Evolutionary conservation across 2,888 invertebrate genomes (phyloP).

Genomic region (Chrysolina haemoptera): DNA sequence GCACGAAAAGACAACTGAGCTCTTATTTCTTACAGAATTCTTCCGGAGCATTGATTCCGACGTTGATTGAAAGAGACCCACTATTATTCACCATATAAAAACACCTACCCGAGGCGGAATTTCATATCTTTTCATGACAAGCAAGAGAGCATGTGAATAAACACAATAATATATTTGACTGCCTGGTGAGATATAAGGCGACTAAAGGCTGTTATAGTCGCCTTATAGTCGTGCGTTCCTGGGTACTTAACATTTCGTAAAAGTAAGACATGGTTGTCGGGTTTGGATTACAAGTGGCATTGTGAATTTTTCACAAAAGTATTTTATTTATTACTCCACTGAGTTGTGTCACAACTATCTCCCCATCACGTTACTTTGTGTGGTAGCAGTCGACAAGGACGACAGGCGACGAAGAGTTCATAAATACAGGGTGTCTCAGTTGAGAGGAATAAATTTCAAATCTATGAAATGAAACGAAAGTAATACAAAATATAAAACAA

Average conservation of each 20-base stretch:
- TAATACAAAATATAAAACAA: too few species aligned
- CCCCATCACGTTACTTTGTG: too few species aligned
- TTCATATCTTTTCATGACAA: constrained; percentile 24
- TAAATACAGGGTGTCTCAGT: too few species aligned
- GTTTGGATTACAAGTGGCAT: constrained; percentile 1
- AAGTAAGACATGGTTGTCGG: neutral
- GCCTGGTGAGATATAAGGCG: constrained; percentile 12
- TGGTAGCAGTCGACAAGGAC: too few species aligned
- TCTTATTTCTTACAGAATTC: constrained; percentile 20
- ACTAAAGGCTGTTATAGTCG: constrained; percentile 5
- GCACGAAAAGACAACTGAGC: constrained; percentile 7
- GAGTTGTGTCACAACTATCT: too few species aligned
- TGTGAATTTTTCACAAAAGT: neutral
- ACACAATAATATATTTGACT: constrained; percentile 25
- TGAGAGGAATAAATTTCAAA: too few species aligned
- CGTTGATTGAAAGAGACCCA: neutral
- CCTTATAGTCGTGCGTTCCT: too few species aligned
- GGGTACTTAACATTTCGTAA: neutral
- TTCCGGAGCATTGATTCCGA: constrained; percentile 7
- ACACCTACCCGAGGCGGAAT: constrained; percentile 13
- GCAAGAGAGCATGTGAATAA: constrained; percentile 18
- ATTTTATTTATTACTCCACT: neutral
- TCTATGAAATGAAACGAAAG: too few species aligned
- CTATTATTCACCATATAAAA: constrained; percentile 8
- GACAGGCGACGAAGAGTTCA: too few species aligned